Conservation (phyloP, 2,797 vertebrate species). For the Mionectes olivaceus region DNA sequence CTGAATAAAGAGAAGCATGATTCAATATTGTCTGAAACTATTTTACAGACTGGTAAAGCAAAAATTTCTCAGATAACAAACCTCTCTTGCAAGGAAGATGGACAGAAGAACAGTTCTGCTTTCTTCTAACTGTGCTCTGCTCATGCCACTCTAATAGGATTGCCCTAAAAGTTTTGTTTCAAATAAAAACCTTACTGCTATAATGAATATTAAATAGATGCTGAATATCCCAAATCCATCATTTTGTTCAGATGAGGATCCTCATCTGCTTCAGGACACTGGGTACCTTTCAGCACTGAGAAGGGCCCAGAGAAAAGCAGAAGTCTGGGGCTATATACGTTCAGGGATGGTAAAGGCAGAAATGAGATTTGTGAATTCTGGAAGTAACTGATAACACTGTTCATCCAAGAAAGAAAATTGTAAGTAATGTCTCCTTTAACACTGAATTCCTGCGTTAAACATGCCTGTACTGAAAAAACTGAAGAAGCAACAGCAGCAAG, state of each 20-base stretch:
- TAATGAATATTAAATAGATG: constrained; percentile 33
- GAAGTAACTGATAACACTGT: background rate
- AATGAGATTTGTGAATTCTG: background rate
- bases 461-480: background rate
- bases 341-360: background rate
- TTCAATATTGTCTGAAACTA: background rate
- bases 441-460: background rate
- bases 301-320: background rate
- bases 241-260: constrained; percentile 1
- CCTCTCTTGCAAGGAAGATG: background rate
- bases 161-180: constrained; percentile 18
- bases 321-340: background rate
- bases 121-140: background rate
- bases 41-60: background rate
- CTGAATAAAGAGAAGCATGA: background rate
- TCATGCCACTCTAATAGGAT: background rate
- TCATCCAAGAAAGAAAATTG: background rate
- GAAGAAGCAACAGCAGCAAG: background rate
- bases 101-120: background rate
- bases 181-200: constrained; percentile 7
- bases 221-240: background rate
- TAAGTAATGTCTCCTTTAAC: background rate
- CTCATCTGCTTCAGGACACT: background rate
- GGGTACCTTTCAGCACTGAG: background rate
- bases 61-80: constrained; percentile 1